These are phyloP conservation scores for Ruditapes philippinarum DNA, from an alignment of 1,140 invertebrate species.

Conservation along the genomic window DNA sequence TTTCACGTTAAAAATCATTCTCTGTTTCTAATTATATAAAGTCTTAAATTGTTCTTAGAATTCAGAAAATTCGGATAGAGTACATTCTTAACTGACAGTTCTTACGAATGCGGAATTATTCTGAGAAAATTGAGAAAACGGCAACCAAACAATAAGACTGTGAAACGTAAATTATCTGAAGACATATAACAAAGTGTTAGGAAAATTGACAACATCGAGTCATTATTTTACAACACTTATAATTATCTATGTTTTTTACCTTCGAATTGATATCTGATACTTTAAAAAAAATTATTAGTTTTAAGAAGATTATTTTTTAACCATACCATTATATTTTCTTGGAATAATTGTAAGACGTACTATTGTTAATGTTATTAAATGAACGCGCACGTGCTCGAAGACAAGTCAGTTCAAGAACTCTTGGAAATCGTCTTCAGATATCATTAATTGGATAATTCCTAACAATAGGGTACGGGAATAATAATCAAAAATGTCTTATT, in stretches of 20 bases:
- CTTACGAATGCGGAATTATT: neutral
- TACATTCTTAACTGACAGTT: neutral
- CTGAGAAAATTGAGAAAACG: neutral
- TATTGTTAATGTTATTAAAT: too few species aligned
- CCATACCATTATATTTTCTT: too few species aligned
- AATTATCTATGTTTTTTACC: neutral
- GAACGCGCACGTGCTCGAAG: too few species aligned
- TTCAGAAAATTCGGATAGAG: neutral
- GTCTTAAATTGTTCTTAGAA: neutral
- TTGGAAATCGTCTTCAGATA: neutral
- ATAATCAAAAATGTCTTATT: slow-evolving; percentile 24
- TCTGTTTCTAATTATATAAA: too few species aligned
- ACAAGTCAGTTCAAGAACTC: too few species aligned
- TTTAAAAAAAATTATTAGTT: too few species aligned
- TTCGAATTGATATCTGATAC: neutral
- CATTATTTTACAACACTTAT: neutral
- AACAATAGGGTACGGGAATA: neutral
- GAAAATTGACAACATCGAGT: neutral
- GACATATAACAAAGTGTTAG: neutral
- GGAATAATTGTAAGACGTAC: too few species aligned
- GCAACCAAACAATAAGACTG: neutral
- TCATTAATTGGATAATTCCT: slow-evolving; percentile 1
- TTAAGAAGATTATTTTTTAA: too few species aligned
- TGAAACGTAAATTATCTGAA: neutral
- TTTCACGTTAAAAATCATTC: too few species aligned